phyloP scores from a whole-genome alignment of 1,140 invertebrate genomes.

The Onthophagus taurus region DNA sequence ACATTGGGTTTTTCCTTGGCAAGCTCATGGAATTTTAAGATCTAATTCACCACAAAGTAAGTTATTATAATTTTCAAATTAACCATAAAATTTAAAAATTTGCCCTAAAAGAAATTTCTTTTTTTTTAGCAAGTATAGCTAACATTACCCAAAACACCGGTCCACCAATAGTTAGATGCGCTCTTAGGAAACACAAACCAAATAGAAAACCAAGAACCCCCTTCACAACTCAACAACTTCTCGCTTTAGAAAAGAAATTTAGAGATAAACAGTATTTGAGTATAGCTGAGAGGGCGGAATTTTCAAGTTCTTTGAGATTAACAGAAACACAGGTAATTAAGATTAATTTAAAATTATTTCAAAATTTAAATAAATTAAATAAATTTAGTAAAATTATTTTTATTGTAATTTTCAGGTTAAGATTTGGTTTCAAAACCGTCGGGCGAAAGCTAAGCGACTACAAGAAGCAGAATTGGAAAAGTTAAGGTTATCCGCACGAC shows the following conservation, averaged over 20 bases:
- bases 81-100: not conserved
- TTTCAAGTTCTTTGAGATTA: conserved; percentile 83
- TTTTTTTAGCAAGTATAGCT: conserved; percentile 26
- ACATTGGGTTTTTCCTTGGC: conserved; percentile 33
- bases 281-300: conserved; percentile 93
- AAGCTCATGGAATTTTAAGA: conserved; percentile 26
- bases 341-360: not conserved
- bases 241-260: conserved; percentile 94
- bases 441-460: conserved; percentile 88
- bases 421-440: conserved; percentile 96
- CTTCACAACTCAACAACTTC: conserved; percentile 92
- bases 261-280: conserved; percentile 92
- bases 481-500: conserved; percentile 39
- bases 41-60: conserved; percentile 33
- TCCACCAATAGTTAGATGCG: conserved; percentile 35
- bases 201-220: conserved; percentile 95
- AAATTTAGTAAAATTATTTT: not conserved
- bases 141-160: conserved; percentile 22
- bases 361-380: not conserved
- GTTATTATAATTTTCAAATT: conserved; percentile 11
- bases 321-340: conserved; percentile 92
- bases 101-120: not conserved
- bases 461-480: conserved; percentile 92
- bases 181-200: conserved; percentile 58
- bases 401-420: conserved; percentile 65